phyloP scores from a whole-genome alignment of 92 coral and sea anemone species.

The Epizoanthus stellaris region DNA sequence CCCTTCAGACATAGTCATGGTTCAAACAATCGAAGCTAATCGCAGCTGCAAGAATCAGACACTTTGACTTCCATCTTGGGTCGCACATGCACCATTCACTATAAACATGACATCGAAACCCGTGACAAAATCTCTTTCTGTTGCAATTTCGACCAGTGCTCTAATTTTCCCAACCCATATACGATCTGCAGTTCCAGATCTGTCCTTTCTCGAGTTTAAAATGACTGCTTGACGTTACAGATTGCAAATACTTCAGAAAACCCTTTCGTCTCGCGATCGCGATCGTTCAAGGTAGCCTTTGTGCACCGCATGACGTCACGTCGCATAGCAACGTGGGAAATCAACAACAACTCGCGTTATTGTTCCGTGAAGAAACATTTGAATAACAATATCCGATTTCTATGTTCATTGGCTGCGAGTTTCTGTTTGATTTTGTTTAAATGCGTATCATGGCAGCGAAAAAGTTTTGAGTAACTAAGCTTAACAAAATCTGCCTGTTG shows the following conservation, averaged over 20 bases:
- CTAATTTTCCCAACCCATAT: neutral
- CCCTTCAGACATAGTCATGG: constrained; percentile 71
- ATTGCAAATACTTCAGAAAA: neutral
- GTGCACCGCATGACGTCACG: constrained; percentile 68
- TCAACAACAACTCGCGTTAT: constrained; percentile 57
- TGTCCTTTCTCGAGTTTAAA: neutral
- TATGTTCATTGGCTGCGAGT: neutral
- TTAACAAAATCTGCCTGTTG: neutral
- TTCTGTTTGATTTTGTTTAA: constrained; percentile 43
- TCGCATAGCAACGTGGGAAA: constrained; percentile 76
- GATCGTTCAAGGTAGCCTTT: too few species aligned
- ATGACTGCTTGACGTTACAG: neutral
- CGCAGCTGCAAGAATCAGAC: neutral
- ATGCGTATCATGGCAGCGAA: constrained; percentile 53
- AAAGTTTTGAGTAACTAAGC: constrained; percentile 64
- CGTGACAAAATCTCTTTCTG: neutral
- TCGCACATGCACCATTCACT: neutral
- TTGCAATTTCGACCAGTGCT: neutral
- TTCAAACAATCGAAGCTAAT: constrained; percentile 43
- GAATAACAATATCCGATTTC: constrained; percentile 25
- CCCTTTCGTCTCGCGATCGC: too few species aligned
- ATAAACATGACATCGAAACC: neutral
- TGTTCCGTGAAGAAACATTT: constrained; percentile 38
- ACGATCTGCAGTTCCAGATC: neutral
- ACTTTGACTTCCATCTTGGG: neutral